Evolutionary conservation across 2,113 vertebrate genomes (phyloP).

Genomic region (Atrichornis clamosus): DNA sequence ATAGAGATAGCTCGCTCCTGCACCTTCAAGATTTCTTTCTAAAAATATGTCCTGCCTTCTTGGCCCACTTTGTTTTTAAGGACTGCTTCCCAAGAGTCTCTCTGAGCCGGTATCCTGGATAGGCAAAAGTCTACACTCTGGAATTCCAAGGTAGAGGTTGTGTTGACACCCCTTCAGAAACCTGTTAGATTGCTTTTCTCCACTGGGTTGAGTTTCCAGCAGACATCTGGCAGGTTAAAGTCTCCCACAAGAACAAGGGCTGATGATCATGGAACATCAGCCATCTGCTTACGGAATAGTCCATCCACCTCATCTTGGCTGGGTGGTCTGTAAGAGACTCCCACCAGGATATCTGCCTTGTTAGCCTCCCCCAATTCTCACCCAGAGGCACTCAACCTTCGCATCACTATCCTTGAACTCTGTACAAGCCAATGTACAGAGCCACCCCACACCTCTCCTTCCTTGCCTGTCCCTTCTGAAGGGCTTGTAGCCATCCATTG

Average conservation of each 20-base stretch:
- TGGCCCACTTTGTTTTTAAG: neutral
- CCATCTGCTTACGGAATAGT: neutral
- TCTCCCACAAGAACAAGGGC: too few relatives aligned
- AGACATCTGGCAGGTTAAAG: neutral
- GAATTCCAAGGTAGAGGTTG: neutral
- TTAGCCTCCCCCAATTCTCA: neutral
- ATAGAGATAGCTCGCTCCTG: neutral
- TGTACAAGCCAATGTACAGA: neutral
- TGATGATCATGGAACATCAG: neutral
- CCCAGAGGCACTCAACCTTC: neutral
- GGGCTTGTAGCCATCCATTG: neutral
- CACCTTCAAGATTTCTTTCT: neutral
- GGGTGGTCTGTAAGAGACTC: neutral
- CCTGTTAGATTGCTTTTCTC: neutral
- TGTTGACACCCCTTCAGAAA: neutral
- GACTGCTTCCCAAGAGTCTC: neutral
- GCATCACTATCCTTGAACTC: neutral
- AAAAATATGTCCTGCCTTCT: neutral
- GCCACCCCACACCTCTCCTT: neutral
- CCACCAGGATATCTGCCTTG: neutral
- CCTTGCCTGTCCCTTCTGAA: neutral
- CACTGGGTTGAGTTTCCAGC: neutral
- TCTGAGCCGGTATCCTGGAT: neutral
- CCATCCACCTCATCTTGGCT: neutral
- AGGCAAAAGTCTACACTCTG: neutral